A percentile compares a stretch with the other conserved stretches of the same genome.
Evolutionary conservation across 2,888 invertebrate genomes (phyloP).

Genomic region (Drosophila robusta): DNA sequence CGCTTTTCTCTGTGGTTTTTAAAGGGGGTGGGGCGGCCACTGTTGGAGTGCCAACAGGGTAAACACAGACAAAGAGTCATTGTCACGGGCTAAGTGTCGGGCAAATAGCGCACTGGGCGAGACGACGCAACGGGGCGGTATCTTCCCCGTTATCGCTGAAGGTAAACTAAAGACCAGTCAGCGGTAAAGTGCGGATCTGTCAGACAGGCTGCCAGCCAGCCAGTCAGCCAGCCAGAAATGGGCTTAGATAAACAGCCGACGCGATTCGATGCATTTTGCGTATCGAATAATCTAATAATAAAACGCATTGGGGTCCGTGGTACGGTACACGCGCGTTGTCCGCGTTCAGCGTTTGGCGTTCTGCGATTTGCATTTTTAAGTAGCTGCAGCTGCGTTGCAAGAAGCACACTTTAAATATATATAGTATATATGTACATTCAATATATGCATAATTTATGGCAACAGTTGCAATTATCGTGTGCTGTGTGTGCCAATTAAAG

Average conservation of each 20-base stretch:
- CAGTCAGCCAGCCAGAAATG: slow-evolving; percentile 27
- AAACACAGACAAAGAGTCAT: slow-evolving; percentile 59
- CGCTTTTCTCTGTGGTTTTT: slow-evolving; percentile 44
- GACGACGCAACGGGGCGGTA: slow-evolving; percentile 1
- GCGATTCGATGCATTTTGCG: slow-evolving; percentile 45
- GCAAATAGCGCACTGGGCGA: slow-evolving; percentile 36
- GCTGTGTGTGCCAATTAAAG: background rate
- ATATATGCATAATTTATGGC: slow-evolving; percentile 34
- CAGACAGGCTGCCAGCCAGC: slow-evolving; percentile 23
- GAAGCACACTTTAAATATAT: slow-evolving; percentile 12
- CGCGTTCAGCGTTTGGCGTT: background rate
- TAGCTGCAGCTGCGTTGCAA: slow-evolving; percentile 8
- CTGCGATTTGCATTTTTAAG: slow-evolving; percentile 7
- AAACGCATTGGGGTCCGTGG: slow-evolving; percentile 10
- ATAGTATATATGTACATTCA: background rate
- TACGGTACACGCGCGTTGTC: background rate
- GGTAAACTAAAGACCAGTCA: slow-evolving; percentile 23
- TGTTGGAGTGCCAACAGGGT: slow-evolving; percentile 22
- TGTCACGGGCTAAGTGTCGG: slow-evolving; percentile 56
- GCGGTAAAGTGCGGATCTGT: slow-evolving; percentile 10
- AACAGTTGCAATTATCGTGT: slow-evolving; percentile 15
- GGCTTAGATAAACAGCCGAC: slow-evolving; percentile 24
- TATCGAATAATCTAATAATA: slow-evolving; percentile 63
- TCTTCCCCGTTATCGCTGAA: slow-evolving; percentile 31
- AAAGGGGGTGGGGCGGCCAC: background rate